Percentiles rank a stretch among this genome's conserved stretches.
Evolutionary conservation across 37 sponge, comb jelly and placozoan genomes (phyloP).

Genomic region (Diacarnus erythraeanus): DNA sequence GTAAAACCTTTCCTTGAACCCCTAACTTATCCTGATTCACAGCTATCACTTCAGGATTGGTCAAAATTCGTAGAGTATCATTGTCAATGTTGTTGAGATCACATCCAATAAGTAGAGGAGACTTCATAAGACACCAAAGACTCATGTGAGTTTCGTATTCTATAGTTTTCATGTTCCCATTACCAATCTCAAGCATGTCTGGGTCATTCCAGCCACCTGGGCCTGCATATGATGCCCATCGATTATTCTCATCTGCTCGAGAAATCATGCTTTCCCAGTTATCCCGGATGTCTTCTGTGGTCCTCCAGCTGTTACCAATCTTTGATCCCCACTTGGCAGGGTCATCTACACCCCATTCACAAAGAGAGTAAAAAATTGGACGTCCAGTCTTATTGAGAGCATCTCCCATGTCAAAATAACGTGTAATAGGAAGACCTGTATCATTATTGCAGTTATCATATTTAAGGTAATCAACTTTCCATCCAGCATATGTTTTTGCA

Average conservation of each 20-base stretch:
- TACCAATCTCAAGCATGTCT: slow-evolving; percentile 89
- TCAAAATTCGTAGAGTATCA: slow-evolving; percentile 75
- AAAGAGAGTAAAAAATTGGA: slow-evolving; percentile 83
- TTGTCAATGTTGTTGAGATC: slow-evolving; percentile 58
- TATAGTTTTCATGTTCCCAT: slow-evolving; percentile 63
- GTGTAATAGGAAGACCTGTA: slow-evolving; percentile 23
- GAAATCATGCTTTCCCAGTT: slow-evolving; percentile 64
- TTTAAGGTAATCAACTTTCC: slow-evolving; percentile 82
- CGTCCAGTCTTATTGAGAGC: slow-evolving; percentile 76
- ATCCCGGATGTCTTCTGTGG: slow-evolving; percentile 77
- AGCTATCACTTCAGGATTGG: slow-evolving; percentile 84
- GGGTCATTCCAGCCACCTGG: slow-evolving; percentile 92
- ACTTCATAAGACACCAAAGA: slow-evolving; percentile 83
- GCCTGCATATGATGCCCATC: slow-evolving; percentile 57
- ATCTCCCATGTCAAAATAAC: slow-evolving; percentile 80
- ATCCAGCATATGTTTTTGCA: slow-evolving; percentile 74
- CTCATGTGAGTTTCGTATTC: slow-evolving; percentile 86
- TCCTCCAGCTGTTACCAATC: slow-evolving; percentile 91
- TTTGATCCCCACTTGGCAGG: slow-evolving; percentile 69
- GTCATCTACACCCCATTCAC: slow-evolving; percentile 74
- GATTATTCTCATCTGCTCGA: slow-evolving; percentile 55
- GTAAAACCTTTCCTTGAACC: slow-evolving; percentile 63
- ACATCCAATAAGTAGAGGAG: slow-evolving; percentile 85
- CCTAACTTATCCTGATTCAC: slow-evolving; percentile 83
- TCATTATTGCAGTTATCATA: slow-evolving; percentile 81